A percentile compares a stretch with the other conserved stretches of the same genome.
Evolutionary conservation across 1,140 invertebrate species (phyloP).

Genomic region (Hyphantria cunea): DNA sequence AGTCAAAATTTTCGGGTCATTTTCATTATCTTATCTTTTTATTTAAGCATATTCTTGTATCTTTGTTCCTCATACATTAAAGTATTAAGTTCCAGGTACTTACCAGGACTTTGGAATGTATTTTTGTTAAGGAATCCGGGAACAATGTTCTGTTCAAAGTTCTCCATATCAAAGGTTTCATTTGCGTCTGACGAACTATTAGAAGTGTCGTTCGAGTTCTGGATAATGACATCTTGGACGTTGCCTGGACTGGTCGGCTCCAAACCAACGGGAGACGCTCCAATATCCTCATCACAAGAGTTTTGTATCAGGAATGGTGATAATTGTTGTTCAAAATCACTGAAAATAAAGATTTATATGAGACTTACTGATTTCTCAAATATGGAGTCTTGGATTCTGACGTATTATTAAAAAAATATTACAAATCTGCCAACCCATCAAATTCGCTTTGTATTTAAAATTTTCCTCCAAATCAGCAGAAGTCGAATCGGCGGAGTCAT

Average conservation of each 20-base stretch:
- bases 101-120: slow-evolving; percentile 75
- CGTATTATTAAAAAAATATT: not conserved
- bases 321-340: slow-evolving; percentile 76
- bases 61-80: slow-evolving; percentile 5
- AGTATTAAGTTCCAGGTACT: slow-evolving; percentile 26
- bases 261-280: slow-evolving; percentile 29
- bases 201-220: slow-evolving; percentile 51
- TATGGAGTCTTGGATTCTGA: no score
- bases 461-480: no score
- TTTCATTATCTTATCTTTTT: no score
- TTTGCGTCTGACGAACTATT: slow-evolving; percentile 52
- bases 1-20: no score
- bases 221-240: slow-evolving; percentile 58
- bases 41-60: no score
- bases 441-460: no score
- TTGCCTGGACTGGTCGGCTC: slow-evolving; percentile 49
- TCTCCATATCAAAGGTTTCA: slow-evolving; percentile 58
- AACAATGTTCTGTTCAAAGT: slow-evolving; percentile 70
- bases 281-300: slow-evolving; percentile 58
- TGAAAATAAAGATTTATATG: slow-evolving; percentile 32
- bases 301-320: slow-evolving; percentile 75
- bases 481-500: no score
- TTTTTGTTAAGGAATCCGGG: slow-evolving; percentile 66
- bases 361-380: not conserved
- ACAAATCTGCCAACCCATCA: no score